Conservation (phyloP, 1,140 invertebrate species). For the Orchesella cincta region DNA sequence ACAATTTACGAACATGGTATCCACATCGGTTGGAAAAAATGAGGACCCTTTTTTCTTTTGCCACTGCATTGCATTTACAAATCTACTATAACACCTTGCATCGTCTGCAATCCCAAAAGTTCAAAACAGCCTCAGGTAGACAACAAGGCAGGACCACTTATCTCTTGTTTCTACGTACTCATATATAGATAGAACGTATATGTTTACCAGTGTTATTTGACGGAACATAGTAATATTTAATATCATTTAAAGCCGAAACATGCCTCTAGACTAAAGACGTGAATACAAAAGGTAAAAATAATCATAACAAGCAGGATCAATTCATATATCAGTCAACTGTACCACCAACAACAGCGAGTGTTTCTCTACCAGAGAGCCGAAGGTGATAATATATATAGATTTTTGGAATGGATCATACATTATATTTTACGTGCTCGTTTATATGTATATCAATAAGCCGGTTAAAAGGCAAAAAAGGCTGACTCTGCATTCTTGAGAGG, state of each 20-base stretch:
- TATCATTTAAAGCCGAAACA: not conserved
- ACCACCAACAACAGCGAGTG: not conserved
- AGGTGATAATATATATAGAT: not conserved
- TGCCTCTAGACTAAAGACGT: no score
- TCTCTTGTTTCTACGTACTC: no score
- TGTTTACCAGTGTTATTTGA: no score
- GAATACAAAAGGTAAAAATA: not conserved
- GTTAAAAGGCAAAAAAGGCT: not conserved
- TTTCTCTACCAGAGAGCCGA: no score
- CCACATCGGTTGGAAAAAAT: no score
- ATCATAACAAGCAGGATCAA: not conserved
- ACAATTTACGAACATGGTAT: not conserved
- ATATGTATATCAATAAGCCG: not conserved
- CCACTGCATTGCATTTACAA: no score
- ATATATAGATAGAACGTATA: no score
- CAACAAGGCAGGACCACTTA: not conserved
- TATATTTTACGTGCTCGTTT: not conserved
- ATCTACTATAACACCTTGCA: no score
- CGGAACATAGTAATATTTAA: no score
- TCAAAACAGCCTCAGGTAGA: not conserved
- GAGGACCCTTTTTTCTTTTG: no score
- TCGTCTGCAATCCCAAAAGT: not conserved
- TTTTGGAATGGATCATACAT: no score
- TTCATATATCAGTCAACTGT: not conserved
- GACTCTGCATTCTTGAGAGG: slow-evolving; percentile 28